Evolutionary conservation across 2,113 vertebrate species (phyloP), one percentile per base, ranked within the genome.

Genomic region (Chroicocephalus ridibundus): DNA sequence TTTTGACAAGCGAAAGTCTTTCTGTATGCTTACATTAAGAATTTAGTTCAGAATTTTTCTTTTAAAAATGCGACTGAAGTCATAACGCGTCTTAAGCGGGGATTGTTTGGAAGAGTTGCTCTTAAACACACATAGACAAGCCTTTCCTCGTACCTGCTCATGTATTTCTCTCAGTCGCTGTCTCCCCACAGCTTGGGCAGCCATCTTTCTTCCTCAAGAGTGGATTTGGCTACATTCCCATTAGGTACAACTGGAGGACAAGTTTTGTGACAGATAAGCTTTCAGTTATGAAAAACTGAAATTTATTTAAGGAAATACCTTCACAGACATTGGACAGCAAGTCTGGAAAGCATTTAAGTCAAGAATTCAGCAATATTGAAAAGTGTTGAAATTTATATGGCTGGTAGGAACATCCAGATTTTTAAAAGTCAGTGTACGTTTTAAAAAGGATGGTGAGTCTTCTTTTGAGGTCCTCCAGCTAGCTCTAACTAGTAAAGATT

Each of bases 321-420:
- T 79, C 40, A 42, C 17, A 68, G 32, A 22, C 15, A 17, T 34
- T 36, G 71, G 58, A 21, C 25, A 61, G 51, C 3, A 10, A 57
- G 11, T 34, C 58, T 52, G 34, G 82, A 88, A 88, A 52, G 40
- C 75, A 82, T 64, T 42, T 76, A 31, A 78, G 79, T 79, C 24
- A 92, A 85, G 26, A 79, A 40, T 47, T 85, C 65, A 82, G 26
- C 57, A 42, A 32, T 51, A 84, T 62, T 87, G 32, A 89, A 87
- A 89, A 79, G 5, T 16, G 36, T 27, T 65, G 44, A 44, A 26
- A 82, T 68, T 12, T 58, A 58, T 54, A 49, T 13, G 16, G 40
- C 40, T 77, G 36, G 22, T 70, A 86, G 36, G 31, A 91, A 91
- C 27, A 80, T 21, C 4, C 54, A 58, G 21, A 15, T 57, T 83